Percentiles rank a stretch among this genome's conserved stretches.
Evolutionary conservation across 2,888 invertebrate genomes (phyloP).

Genomic region (Phaonia tiefii): DNA sequence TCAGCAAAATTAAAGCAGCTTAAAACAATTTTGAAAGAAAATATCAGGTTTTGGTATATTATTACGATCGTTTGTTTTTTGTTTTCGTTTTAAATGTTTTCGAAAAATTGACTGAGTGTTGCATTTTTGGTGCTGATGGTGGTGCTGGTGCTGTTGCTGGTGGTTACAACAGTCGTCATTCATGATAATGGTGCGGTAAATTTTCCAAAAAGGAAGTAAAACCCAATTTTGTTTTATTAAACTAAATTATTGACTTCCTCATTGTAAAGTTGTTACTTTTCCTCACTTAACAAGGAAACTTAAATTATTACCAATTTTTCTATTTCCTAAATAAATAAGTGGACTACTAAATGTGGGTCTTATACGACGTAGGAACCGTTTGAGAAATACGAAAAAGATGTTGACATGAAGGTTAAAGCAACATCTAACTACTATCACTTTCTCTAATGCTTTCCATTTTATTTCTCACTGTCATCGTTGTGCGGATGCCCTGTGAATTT

Average conservation of each 20-base stretch:
- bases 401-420: not conserved
- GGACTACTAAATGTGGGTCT: not conserved
- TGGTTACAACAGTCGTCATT: not conserved
- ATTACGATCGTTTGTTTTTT: constrained; percentile 1
- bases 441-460: constrained; percentile 13
- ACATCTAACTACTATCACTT: constrained; percentile 9
- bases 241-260: constrained; percentile 29
- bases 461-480: not conserved
- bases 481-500: not conserved
- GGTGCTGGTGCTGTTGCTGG: not conserved
- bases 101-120: not conserved
- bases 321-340: not conserved
- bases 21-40: not conserved
- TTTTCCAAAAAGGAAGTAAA: constrained; percentile 30
- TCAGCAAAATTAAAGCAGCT: not conserved
- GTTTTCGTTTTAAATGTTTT: not conserved
- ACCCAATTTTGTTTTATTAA: constrained; percentile 27
- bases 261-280: constrained; percentile 8
- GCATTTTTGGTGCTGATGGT: not conserved
- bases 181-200: not conserved
- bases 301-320: constrained; percentile 1
- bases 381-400: not conserved
- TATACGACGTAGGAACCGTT: not conserved
- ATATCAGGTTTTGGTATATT: constrained; percentile 10
- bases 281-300: not conserved